Evolutionary conservation across 2,888 invertebrate genomes (phyloP).

Genomic region (Drosophila leonis): DNA sequence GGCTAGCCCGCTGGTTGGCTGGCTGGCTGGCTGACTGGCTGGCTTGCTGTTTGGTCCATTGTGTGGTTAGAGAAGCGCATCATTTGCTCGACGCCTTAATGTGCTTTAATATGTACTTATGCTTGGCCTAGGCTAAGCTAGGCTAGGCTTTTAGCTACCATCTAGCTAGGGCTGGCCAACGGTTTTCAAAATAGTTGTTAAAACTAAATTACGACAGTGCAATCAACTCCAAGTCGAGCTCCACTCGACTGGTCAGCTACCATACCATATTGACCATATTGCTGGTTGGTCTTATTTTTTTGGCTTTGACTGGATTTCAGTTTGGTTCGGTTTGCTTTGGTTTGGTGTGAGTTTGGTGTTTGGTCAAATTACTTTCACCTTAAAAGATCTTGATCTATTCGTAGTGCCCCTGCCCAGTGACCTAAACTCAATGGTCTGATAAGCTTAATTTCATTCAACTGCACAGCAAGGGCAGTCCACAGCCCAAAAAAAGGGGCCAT

Average conservation of each 20-base stretch:
- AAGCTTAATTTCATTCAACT: conserved; percentile 62
- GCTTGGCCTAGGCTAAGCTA: conserved; percentile 24
- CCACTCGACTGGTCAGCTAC: conserved; percentile 52
- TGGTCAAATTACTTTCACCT: conserved; percentile 75
- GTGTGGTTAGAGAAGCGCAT: conserved; percentile 79
- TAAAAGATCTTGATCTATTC: conserved; percentile 38
- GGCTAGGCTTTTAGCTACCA: conserved; percentile 29
- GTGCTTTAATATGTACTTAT: conserved; percentile 80
- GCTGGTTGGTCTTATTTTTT: conserved; percentile 11
- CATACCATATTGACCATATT: conserved; percentile 27
- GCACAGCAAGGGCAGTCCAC: conserved; percentile 49
- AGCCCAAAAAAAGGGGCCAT: conserved; percentile 13
- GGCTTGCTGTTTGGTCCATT: conserved; percentile 47
- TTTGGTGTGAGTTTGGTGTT: conserved; percentile 13
- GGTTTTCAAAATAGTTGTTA: conserved; percentile 70
- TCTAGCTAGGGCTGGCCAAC: conserved; percentile 63
- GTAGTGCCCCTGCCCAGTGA: conserved; percentile 68
- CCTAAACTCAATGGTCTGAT: conserved; percentile 81
- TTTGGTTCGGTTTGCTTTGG: neutral
- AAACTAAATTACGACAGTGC: conserved; percentile 75
- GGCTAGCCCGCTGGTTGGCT: conserved; percentile 12
- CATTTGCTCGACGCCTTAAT: conserved; percentile 76
- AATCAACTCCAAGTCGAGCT: conserved; percentile 41
- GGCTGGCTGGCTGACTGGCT: neutral
- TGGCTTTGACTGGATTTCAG: conserved; percentile 9